Conservation (phyloP, 2,797 vertebrate species). For the Salarias fasciatus region DNA sequence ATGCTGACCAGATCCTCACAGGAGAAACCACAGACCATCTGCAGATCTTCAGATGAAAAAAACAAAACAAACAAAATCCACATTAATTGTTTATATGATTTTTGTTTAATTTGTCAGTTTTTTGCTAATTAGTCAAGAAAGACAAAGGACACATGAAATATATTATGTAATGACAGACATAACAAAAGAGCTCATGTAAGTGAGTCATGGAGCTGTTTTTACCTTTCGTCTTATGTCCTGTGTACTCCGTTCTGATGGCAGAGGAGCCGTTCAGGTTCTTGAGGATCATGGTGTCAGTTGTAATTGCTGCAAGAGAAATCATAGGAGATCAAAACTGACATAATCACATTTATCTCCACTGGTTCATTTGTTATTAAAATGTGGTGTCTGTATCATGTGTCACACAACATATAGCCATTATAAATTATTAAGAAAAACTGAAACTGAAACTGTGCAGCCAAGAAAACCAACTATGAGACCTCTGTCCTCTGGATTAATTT, state of each 20-base stretch:
- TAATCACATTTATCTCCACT: neutral
- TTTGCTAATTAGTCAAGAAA: neutral
- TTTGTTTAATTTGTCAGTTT: neutral
- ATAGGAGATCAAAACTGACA: slow-evolving; percentile 1
- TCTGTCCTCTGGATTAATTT: slow-evolving; percentile 35
- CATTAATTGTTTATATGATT: neutral
- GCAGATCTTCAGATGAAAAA: slow-evolving; percentile 81
- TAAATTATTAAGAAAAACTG: slow-evolving; percentile 18
- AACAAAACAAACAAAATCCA: slow-evolving; percentile 5
- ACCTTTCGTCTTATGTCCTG: slow-evolving; percentile 96
- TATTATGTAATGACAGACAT: neutral
- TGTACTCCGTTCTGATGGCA: slow-evolving; percentile 95
- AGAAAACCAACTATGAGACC: slow-evolving; percentile 20
- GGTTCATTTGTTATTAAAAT: slow-evolving; percentile 1
- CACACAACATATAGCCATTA: slow-evolving; percentile 6
- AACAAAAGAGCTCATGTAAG: neutral
- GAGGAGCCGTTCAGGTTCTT: slow-evolving; percentile 96
- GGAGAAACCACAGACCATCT: slow-evolving; percentile 95
- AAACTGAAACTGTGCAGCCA: slow-evolving; percentile 18
- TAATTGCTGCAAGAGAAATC: slow-evolving; percentile 65
- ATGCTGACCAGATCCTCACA: slow-evolving; percentile 94
- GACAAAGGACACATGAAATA: neutral
- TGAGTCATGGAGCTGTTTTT: slow-evolving; percentile 16
- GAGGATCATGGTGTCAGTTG: slow-evolving; percentile 86
- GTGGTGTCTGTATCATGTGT: slow-evolving; percentile 15